A percentile compares a stretch with the other conserved stretches of the same genome.
Evolutionary conservation across 2,113 vertebrate genomes (phyloP).

Genomic region (Carlito syrichta): DNA sequence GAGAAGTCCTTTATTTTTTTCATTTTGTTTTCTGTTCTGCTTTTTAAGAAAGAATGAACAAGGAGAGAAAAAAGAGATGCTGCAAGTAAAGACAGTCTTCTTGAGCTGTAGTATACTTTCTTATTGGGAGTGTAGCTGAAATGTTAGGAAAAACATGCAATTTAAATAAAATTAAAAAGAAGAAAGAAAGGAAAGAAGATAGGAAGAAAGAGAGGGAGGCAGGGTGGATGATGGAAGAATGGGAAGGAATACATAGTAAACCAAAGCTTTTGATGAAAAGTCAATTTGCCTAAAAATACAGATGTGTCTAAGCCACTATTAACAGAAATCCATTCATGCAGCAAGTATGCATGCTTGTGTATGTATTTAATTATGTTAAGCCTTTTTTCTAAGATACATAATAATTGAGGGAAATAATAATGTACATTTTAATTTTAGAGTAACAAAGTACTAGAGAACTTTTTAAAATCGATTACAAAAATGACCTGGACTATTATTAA

Average conservation of each 20-base stretch:
- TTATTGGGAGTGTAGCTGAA: not conserved
- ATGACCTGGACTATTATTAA: not conserved
- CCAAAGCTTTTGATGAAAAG: not conserved
- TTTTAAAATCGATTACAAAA: not conserved
- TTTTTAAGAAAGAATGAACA: constrained; percentile 1
- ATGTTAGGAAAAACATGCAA: not conserved
- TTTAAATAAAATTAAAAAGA: not conserved
- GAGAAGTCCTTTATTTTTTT: not conserved
- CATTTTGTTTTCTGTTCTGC: not conserved
- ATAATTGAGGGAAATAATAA: not conserved
- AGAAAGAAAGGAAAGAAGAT: not conserved
- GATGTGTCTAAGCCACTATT: not conserved
- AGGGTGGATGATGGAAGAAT: not conserved
- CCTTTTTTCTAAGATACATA: not conserved
- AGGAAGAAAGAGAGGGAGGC: not conserved
- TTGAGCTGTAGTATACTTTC: not conserved
- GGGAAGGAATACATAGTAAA: not conserved
- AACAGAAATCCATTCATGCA: not conserved
- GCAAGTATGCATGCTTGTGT: not conserved
- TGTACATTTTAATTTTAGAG: not conserved
- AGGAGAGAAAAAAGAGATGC: not conserved
- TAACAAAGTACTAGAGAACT: not conserved
- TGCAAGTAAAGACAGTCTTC: not conserved
- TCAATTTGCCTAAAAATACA: not conserved
- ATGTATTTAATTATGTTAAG: not conserved